Base-by-base conservation (phyloP, 2,797 vertebrate genomes). In the Ammospiza maritima region DNA sequence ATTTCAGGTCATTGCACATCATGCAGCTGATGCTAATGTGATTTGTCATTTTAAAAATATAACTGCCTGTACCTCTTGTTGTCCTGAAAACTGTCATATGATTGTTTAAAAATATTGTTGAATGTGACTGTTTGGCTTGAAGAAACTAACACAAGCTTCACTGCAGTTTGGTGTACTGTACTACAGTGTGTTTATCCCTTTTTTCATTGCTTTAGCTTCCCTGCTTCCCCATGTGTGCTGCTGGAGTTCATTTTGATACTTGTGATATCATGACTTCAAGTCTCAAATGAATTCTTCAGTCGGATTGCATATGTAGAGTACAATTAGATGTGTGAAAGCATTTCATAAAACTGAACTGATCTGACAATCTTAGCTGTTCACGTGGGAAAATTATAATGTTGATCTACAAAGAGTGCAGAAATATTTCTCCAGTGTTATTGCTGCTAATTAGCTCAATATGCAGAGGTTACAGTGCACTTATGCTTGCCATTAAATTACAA, bases 161-260 rank as follows among this genome's bases (percentile, higher is more conserved):
- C 57, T 81, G 90, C 69, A 79, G 3, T 47, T 76, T 58, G 30
- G 64, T 84, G 77, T 95, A 44, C 48, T 40, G 36, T 85, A 86
- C 36, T 82, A 76, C 58, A 44, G 75, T 70, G 70, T 94, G 67
- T 86, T 90, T 73, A 70, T 74, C 54, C 45, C 32, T 79, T 65
- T 86, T 40, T 71, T 47, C 78, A 60, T 93, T 93, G 87, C 85
- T 76, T 94, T 84, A 88, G 51, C 84, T 96, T 64, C 69, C 61
- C 67, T 84, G 92, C 96, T 93, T 92, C 21, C 70, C 27, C 34
- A 6, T 67, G 6, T 94, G 72, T 72, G 85, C 92, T 84, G 71
- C 75, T 88, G 67, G 91, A 95, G 76, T 96, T 96, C 90, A 96
- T 88, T 95, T 95, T 79, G 92, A 97, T 91, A 83, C 91, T 94